A percentile compares a stretch with the other conserved stretches of the same genome.
Evolutionary conservation across 2,888 invertebrate genomes (phyloP).

Genomic region (Tinea pellionella): DNA sequence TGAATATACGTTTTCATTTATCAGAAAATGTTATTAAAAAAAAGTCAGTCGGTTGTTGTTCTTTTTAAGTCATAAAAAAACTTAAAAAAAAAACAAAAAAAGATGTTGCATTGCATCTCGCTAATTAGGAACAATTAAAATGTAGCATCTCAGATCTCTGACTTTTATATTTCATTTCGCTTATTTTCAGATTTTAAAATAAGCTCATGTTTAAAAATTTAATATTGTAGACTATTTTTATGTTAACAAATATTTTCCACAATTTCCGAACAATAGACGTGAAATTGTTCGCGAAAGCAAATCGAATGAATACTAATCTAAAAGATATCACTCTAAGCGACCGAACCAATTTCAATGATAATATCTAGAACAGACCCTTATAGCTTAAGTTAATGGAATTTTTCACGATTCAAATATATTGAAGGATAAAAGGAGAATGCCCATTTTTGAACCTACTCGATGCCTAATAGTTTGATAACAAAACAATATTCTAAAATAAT

Average conservation of each 20-base stretch:
- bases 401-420: no score
- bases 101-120: neutral
- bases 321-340: conserved; percentile 33
- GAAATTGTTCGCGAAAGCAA: conserved; percentile 26
- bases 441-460: no score
- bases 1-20: no score
- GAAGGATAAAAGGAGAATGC: no score
- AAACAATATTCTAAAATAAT: no score
- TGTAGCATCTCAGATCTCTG: neutral
- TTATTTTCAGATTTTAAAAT: neutral
- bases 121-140: neutral
- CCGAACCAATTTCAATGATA: conserved; percentile 43
- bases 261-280: neutral
- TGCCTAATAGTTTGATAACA: no score
- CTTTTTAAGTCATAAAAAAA: no score
- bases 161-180: neutral
- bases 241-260: neutral
- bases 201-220: no score
- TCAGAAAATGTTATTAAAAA: no score
- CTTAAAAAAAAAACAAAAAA: neutral
- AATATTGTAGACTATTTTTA: no score
- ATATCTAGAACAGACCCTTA: conserved; percentile 27
- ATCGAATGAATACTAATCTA: conserved; percentile 33
- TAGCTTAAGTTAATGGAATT: conserved; percentile 32
- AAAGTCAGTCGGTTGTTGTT: no score